Evolutionary conservation across 2,888 invertebrate species (phyloP).

Genomic region (Tupiocoris notatus): DNA sequence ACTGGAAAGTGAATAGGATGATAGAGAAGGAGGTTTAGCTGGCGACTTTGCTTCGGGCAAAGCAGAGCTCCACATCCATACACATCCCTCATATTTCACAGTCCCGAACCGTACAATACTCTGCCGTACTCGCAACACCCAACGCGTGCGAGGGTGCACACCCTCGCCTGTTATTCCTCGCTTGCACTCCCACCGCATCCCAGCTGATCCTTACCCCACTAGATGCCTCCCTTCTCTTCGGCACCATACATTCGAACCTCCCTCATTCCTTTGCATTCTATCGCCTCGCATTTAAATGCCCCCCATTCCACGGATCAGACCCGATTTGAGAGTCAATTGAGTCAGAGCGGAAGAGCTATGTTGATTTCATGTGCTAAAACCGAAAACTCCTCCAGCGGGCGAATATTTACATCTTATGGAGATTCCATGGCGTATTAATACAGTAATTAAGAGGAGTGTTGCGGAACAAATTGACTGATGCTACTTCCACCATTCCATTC

Average conservation of each 20-base stretch:
- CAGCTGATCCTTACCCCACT: background rate
- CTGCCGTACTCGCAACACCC: background rate
- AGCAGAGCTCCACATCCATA: background rate
- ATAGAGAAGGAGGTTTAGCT: background rate
- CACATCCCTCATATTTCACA: background rate
- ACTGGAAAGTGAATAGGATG: constrained; percentile 10
- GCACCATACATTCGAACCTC: background rate
- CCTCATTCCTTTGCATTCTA: background rate
- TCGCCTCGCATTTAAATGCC: constrained; percentile 17
- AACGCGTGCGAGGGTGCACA: background rate
- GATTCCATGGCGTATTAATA: constrained; percentile 8
- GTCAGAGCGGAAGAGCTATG: constrained; percentile 4
- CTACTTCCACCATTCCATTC: no score
- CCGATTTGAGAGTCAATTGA: constrained; percentile 28
- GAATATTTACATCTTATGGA: constrained; percentile 21
- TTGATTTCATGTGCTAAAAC: constrained; percentile 26
- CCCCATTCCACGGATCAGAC: background rate
- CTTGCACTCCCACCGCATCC: background rate
- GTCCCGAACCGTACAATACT: background rate
- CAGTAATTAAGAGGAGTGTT: background rate
- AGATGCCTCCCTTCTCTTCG: background rate
- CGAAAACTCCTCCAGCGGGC: constrained; percentile 9
- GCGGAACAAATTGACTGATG: background rate
- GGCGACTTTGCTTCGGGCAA: constrained; percentile 7
- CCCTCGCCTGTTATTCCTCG: background rate